phyloP scores from a whole-genome alignment of 2,888 invertebrate species.

The Tenthredo livida region DNA sequence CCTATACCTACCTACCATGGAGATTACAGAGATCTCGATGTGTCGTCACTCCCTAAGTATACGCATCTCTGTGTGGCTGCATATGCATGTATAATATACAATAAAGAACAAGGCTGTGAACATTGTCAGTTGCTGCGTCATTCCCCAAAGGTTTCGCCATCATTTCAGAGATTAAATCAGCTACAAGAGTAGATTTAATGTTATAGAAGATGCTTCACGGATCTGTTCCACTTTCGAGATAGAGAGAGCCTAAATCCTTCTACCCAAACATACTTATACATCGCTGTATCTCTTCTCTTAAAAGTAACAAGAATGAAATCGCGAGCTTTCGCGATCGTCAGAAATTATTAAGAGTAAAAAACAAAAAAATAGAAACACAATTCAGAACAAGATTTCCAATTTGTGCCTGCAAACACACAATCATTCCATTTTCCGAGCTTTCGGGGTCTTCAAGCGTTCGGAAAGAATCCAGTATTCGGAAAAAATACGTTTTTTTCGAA shows the following conservation, averaged over 20 bases:
- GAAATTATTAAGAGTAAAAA: not conserved
- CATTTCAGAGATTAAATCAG: slow-evolving; percentile 6
- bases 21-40: slow-evolving; percentile 17
- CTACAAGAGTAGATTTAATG: slow-evolving; percentile 18
- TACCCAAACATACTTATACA: not conserved
- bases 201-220: not conserved
- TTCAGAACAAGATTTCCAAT: not conserved
- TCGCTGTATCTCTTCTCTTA: not conserved
- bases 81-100: not conserved
- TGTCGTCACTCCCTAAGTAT: slow-evolving; percentile 17
- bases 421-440: not conserved
- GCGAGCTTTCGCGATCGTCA: not conserved
- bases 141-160: slow-evolving; percentile 34
- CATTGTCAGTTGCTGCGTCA: slow-evolving; percentile 32
- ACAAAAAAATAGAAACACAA: not conserved
- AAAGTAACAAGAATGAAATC: not conserved
- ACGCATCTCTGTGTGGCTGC: not conserved
- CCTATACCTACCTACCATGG: not conserved
- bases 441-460: not conserved
- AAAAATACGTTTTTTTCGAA: not conserved
- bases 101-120: slow-evolving; percentile 40
- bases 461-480: not conserved
- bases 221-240: slow-evolving; percentile 16
- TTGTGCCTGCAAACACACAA: not conserved
- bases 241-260: not conserved